These are phyloP conservation scores for Neomicropteryx cornuta DNA, from an alignment of 1,140 invertebrate genomes.

Conservation along the genomic window DNA sequence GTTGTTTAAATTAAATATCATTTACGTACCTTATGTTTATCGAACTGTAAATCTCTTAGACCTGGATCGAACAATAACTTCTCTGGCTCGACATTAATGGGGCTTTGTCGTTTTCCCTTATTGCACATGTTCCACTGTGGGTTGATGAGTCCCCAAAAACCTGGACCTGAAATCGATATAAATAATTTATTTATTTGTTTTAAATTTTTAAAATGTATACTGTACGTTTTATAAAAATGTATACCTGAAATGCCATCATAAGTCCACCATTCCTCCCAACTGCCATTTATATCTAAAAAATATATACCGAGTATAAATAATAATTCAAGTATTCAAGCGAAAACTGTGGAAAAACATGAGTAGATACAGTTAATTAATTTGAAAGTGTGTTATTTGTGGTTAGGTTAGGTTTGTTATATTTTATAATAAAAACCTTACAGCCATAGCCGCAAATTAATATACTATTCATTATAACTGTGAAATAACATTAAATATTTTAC, in stretches of 20 bases:
- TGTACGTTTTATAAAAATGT: slow-evolving; percentile 10
- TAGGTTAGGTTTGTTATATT: too few species aligned
- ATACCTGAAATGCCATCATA: slow-evolving; percentile 87
- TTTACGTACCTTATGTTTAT: slow-evolving; percentile 81
- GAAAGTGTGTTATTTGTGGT: too few species aligned
- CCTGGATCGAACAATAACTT: slow-evolving; percentile 90
- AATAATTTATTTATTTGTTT: neutral
- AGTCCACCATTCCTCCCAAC: slow-evolving; percentile 92
- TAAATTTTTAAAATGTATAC: slow-evolving; percentile 1
- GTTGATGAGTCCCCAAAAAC: slow-evolving; percentile 95
- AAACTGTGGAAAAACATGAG: too few species aligned
- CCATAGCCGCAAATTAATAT: too few species aligned
- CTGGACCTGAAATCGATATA: slow-evolving; percentile 64
- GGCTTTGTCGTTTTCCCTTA: slow-evolving; percentile 86
- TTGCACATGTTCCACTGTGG: slow-evolving; percentile 94
- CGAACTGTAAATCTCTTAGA: slow-evolving; percentile 74
- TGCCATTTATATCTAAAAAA: slow-evolving; percentile 55
- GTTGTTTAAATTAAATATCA: too few species aligned
- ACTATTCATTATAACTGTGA: too few species aligned
- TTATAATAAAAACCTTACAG: too few species aligned
- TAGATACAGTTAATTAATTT: too few species aligned
- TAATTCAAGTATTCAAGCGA: too few species aligned
- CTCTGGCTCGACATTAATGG: slow-evolving; percentile 89
- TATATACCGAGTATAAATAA: too few species aligned
- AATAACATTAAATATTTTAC: too few species aligned